Evolutionary conservation across 2,113 vertebrate genomes (phyloP), one percentile per base, ranked within the genome.

Genomic region (Cephalopterus ornatus): DNA sequence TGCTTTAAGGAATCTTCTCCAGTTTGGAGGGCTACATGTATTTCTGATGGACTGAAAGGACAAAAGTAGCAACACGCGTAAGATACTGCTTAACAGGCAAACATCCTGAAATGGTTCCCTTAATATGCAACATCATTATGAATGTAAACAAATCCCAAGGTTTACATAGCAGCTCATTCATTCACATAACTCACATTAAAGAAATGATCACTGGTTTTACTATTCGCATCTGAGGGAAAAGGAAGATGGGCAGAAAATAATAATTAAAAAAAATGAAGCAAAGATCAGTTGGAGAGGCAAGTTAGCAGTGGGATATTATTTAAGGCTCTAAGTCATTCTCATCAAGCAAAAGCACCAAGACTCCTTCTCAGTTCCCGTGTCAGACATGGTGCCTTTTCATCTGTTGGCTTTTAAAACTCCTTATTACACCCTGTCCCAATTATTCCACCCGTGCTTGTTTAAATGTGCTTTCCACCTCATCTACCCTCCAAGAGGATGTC

Each of bases 1-100:
- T 46, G 41, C 85, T 88, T 93, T 93, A 65, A 70, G 91, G 73
- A 88, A 42, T 83, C 89, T 94, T 87, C 77, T 88, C 65, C 73
- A 13, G 71, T 80, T 84, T 55, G 22, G 32, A 87, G 63, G n/a
- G 42, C 75, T 53, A 41, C 32, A 21, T 9, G 1, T 3, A 52
- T 50, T 87, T 52, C 95, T 89, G 53, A 21, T 33, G 79, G 59
- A 87, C n/a, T 22, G 15, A 55, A 84, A 79, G 72, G 82, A 86
- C 83, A 94, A 47, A 92, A 79, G 33, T 44, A 93, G 86, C 28
- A 94, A 62, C 71, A 74, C 2, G 1, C 2, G 1, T 65, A 80
- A 91, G 47, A 84, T 75, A 18, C 1, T 41, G 53, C 53, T 32
- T 49, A n/a, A 24, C 14, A 11, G 42, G 66, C 61, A 78, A 82